Evolutionary conservation across 2,888 invertebrate genomes (phyloP).

Genomic region (Parasteatoda lunata): DNA sequence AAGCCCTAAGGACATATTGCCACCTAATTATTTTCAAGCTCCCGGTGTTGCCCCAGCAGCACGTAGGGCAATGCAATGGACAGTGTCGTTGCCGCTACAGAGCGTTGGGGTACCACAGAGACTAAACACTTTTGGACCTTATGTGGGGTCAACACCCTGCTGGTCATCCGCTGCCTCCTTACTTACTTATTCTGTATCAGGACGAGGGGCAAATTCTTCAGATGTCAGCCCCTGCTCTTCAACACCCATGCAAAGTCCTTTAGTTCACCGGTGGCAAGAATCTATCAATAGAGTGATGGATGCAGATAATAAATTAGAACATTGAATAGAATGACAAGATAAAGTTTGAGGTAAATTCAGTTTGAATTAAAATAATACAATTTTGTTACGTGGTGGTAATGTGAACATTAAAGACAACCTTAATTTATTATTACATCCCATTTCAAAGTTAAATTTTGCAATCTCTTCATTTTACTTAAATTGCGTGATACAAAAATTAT

Average conservation of each 20-base stretch:
- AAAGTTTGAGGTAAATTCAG: too few relatives aligned
- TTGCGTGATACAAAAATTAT: too few relatives aligned
- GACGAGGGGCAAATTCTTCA: background rate
- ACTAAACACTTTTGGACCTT: slow-evolving; percentile 35
- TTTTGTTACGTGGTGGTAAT: too few relatives aligned
- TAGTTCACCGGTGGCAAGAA: slow-evolving; percentile 59
- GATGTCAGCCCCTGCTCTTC: slow-evolving; percentile 13
- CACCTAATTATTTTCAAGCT: background rate
- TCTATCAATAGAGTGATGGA: slow-evolving; percentile 29
- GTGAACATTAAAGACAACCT: too few relatives aligned
- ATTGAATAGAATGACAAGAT: slow-evolving; percentile 6
- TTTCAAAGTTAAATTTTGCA: too few relatives aligned
- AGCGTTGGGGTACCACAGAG: slow-evolving; percentile 41
- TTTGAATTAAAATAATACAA: too few relatives aligned
- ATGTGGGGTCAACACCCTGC: slow-evolving; percentile 27
- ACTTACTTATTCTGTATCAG: slow-evolving; percentile 43
- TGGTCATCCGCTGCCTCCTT: slow-evolving; percentile 43
- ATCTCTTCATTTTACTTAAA: too few relatives aligned
- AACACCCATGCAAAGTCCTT: slow-evolving; percentile 21
- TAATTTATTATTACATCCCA: too few relatives aligned
- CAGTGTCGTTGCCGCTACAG: slow-evolving; percentile 58
- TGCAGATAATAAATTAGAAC: slow-evolving; percentile 34
- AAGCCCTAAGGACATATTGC: slow-evolving; percentile 33
- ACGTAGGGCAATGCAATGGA: slow-evolving; percentile 52
- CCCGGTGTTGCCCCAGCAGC: background rate